These are phyloP conservation scores for Rhinella marina DNA, from an alignment of 2,797 vertebrate species.

Conservation along the genomic window DNA sequence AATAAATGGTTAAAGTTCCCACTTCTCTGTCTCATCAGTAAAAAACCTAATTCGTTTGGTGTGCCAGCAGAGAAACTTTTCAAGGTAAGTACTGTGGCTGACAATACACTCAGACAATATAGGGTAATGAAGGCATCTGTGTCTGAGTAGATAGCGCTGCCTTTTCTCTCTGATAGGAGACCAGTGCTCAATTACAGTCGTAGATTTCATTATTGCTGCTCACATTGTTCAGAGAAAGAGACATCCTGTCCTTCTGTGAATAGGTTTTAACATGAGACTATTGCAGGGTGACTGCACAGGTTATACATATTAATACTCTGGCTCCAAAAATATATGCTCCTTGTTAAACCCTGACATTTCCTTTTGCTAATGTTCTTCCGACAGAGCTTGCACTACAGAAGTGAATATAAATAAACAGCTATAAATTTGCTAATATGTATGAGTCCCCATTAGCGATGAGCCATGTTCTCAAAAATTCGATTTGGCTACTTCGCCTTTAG, in stretches of 20 bases:
- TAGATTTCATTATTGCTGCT: slow-evolving; percentile 59
- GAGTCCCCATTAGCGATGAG: too few relatives aligned
- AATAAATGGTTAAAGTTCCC: neutral
- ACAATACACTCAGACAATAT: slow-evolving; percentile 44
- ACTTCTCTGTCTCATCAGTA: slow-evolving; percentile 5
- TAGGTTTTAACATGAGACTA: slow-evolving; percentile 46
- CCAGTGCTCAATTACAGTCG: slow-evolving; percentile 57
- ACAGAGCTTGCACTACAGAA: neutral
- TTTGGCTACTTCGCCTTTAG: too few relatives aligned
- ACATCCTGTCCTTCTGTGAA: slow-evolving; percentile 51
- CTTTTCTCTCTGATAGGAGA: slow-evolving; percentile 42
- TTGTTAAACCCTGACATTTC: slow-evolving; percentile 27
- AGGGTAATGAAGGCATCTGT: slow-evolving; percentile 57
- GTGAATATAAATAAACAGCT: too few relatives aligned
- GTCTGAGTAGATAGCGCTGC: slow-evolving; percentile 51
- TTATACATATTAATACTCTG: slow-evolving; percentile 44
- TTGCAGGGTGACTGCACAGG: slow-evolving; percentile 42
- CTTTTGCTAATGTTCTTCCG: neutral
- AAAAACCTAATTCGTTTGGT: slow-evolving; percentile 34
- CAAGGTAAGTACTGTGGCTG: slow-evolving; percentile 37
- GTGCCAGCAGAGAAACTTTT: slow-evolving; percentile 42
- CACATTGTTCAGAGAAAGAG: slow-evolving; percentile 45
- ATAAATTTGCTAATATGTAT: too few relatives aligned
- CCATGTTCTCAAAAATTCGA: too few relatives aligned
- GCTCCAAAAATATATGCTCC: slow-evolving; percentile 23